Evolutionary conservation across 2,888 invertebrate genomes (phyloP).

Genomic region (Drosophila engyochracea): DNA sequence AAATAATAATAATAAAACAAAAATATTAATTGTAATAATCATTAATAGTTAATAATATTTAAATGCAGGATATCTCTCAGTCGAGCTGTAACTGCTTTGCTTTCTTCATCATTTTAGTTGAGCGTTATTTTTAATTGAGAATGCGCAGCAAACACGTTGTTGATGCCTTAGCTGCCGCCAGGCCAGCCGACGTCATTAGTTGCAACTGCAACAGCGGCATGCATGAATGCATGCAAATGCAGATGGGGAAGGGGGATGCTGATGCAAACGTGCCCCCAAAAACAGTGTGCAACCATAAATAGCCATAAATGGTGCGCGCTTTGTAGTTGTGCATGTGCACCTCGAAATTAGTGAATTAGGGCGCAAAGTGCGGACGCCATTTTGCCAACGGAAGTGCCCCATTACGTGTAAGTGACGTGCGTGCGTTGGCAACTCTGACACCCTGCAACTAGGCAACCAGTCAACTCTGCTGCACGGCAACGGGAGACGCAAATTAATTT

Average conservation of each 20-base stretch:
- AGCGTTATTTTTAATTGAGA: conserved; percentile 74
- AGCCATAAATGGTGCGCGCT: conserved; percentile 32
- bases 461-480: conserved; percentile 1
- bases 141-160: conserved; percentile 44
- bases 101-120: conserved; percentile 1
- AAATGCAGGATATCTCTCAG: background rate
- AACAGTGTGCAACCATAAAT: conserved; percentile 56
- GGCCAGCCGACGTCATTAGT: conserved; percentile 27
- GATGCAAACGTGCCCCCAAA: background rate
- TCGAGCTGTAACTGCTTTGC: background rate
- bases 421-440: conserved; percentile 41
- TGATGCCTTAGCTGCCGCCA: background rate
- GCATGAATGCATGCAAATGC: conserved; percentile 55
- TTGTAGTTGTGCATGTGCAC: conserved; percentile 57
- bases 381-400: conserved; percentile 69
- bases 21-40: background rate
- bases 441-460: background rate
- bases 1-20: background rate
- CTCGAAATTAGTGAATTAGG: conserved; percentile 72
- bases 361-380: conserved; percentile 53
- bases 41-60: background rate
- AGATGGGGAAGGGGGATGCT: background rate
- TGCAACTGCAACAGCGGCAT: conserved; percentile 22
- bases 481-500: conserved; percentile 66
- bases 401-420: conserved; percentile 64